Evolutionary conservation across 2,797 vertebrate species (phyloP).

Genomic region (Smutsia temminckii): DNA sequence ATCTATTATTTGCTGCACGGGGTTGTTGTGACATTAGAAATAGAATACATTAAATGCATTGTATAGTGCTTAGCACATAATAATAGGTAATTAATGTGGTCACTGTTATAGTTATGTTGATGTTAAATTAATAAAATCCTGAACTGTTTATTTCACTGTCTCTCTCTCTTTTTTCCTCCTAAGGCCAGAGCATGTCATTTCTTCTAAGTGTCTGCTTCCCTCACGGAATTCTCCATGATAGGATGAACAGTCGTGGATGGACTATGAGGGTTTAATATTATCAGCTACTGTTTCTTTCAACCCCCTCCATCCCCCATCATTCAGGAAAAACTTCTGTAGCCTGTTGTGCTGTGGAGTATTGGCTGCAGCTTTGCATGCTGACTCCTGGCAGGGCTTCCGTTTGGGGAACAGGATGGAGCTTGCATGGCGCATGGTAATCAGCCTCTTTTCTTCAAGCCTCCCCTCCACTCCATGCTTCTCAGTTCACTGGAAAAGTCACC

Average conservation of each 20-base stretch:
- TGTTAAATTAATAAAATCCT: neutral
- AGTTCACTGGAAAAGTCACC: constrained; percentile 11
- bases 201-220: neutral
- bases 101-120: neutral
- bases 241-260: neutral
- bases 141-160: neutral
- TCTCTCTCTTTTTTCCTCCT: neutral
- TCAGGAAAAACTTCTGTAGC: neutral
- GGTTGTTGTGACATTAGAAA: neutral
- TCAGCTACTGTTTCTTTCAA: neutral
- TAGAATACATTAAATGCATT: neutral
- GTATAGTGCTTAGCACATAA: neutral
- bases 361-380: neutral
- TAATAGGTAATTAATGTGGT: neutral
- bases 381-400: neutral
- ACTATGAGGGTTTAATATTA: neutral
- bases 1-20: neutral
- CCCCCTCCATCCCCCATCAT: fast-evolving
- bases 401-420: neutral
- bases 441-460: neutral
- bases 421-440: neutral
- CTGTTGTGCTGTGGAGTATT: neutral
- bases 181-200: neutral
- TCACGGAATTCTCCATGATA: constrained; percentile 14
- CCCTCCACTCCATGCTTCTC: neutral